These are phyloP conservation scores for Eurois occulta DNA, from an alignment of 2,888 invertebrate species.

Conservation along the genomic window DNA sequence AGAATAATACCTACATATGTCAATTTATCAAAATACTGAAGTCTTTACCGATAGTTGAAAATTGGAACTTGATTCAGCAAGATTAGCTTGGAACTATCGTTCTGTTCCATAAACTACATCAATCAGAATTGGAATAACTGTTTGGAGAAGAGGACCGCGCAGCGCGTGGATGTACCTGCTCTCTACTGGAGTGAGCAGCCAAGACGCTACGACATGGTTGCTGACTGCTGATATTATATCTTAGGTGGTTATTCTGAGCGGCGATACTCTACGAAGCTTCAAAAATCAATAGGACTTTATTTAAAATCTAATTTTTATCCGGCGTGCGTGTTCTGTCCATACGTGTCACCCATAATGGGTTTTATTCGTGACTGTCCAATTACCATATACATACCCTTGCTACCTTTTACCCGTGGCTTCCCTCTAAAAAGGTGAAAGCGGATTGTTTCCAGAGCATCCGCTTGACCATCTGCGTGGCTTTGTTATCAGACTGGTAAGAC, in stretches of 20 bases:
- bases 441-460: background rate
- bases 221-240: background rate
- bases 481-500: background rate
- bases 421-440: background rate
- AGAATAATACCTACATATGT: background rate
- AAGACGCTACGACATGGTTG: background rate
- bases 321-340: conserved; percentile 3
- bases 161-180: background rate
- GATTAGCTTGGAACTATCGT: background rate
- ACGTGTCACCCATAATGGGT: background rate
- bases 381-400: background rate
- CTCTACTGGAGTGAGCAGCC: background rate
- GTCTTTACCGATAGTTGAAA: background rate
- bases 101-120: background rate
- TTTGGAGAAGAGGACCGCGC: background rate
- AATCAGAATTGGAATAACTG: background rate
- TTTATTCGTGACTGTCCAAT: background rate
- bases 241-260: background rate
- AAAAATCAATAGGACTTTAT: conserved; percentile 15
- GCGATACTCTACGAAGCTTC: background rate
- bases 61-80: background rate
- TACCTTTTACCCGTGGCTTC: background rate
- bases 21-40: background rate
- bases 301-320: background rate
- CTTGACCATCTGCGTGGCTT: background rate